These are phyloP conservation scores for Spodoptera picta DNA, from an alignment of 2,888 invertebrate genomes.

Conservation along the genomic window DNA sequence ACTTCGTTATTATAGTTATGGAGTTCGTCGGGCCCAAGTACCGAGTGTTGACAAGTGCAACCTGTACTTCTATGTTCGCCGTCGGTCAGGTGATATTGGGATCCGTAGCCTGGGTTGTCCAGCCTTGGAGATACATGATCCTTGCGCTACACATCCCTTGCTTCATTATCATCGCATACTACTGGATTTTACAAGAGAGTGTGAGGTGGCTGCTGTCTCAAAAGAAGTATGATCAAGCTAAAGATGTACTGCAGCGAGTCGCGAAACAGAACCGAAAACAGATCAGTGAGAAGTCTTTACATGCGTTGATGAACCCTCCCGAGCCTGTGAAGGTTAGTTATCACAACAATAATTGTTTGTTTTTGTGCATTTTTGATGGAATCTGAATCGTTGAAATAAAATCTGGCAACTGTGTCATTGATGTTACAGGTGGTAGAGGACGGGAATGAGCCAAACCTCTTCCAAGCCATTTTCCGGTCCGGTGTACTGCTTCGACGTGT, in stretches of 20 bases:
- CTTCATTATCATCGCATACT: constrained; percentile 90
- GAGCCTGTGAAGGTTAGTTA: constrained; percentile 36
- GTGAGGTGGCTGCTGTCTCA: constrained; percentile 93
- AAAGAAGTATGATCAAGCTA: constrained; percentile 89
- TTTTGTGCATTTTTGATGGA: too few relatives aligned
- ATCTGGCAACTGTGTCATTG: neutral
- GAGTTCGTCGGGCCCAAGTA: constrained; percentile 93
- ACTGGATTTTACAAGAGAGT: constrained; percentile 91
- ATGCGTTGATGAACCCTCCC: constrained; percentile 79
- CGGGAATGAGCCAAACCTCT: constrained; percentile 53
- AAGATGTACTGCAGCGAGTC: constrained; percentile 88
- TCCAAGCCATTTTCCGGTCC: constrained; percentile 82
- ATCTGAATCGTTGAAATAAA: too few relatives aligned
- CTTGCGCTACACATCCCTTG: constrained; percentile 91
- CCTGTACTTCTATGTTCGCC: constrained; percentile 91
- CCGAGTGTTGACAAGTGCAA: constrained; percentile 91
- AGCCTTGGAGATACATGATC: constrained; percentile 91
- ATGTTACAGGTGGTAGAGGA: constrained; percentile 32
- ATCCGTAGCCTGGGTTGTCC: constrained; percentile 90
- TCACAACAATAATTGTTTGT: too few relatives aligned
- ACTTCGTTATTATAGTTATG: constrained; percentile 84
- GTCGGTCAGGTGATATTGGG: constrained; percentile 92
- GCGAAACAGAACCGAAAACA: constrained; percentile 89
- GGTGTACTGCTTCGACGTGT: constrained; percentile 87
- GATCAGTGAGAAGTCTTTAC: constrained; percentile 86